Evolutionary conservation across 2,888 invertebrate genomes (phyloP).

Genomic region (Ennomos erosarius): DNA sequence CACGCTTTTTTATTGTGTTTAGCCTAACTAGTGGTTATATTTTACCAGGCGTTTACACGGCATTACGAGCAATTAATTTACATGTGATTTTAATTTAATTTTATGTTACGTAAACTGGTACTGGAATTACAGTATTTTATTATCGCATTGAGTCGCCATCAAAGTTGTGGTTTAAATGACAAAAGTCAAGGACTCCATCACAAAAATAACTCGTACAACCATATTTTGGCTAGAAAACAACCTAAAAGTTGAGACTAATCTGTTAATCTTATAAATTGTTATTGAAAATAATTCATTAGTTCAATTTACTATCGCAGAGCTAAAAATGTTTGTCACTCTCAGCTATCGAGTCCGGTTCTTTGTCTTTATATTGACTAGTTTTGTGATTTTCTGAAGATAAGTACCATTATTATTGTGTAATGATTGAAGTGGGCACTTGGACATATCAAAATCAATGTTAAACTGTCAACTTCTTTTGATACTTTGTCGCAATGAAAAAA

Average conservation of each 20-base stretch:
- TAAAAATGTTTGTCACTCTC: constrained; percentile 42
- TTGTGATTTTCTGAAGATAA: constrained; percentile 55
- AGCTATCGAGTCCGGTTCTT: constrained; percentile 54
- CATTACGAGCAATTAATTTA: constrained; percentile 39
- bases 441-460: constrained; percentile 43
- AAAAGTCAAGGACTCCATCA: too few relatives aligned
- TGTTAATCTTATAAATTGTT: neutral
- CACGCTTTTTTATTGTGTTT: constrained; percentile 58
- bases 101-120: constrained; percentile 15
- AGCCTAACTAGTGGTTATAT: constrained; percentile 45
- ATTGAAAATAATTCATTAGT: constrained; percentile 1
- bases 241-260: too few relatives aligned
- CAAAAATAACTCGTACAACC: too few relatives aligned
- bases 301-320: constrained; percentile 14
- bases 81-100: constrained; percentile 32
- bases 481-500: constrained; percentile 14
- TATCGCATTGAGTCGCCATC: neutral
- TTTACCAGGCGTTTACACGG: constrained; percentile 51
- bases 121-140: neutral
- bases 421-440: constrained; percentile 38
- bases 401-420: constrained; percentile 42
- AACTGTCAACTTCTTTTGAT: constrained; percentile 14
- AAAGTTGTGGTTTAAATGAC: neutral
- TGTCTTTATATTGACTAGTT: constrained; percentile 49
- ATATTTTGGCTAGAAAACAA: too few relatives aligned